A percentile compares a stretch with the other conserved stretches of the same genome.
phyloP scores from a whole-genome alignment of 2,888 invertebrate species.

The Cynaeus angustus region DNA sequence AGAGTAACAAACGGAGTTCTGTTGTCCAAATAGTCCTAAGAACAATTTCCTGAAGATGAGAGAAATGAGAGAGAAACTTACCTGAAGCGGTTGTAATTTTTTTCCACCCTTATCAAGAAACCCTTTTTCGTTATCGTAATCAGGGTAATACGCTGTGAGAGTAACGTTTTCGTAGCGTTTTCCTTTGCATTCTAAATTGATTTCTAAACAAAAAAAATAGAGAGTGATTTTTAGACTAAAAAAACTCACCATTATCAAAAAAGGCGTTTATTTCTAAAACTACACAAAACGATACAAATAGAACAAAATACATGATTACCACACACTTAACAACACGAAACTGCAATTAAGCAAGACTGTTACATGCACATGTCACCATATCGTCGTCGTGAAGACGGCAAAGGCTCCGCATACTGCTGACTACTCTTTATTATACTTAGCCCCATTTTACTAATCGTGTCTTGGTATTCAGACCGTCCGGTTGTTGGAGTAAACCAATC shows the following conservation, averaged over 20 bases:
- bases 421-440: constrained; percentile 76
- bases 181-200: constrained; percentile 69
- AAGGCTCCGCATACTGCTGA: constrained; percentile 78
- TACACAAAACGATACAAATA: constrained; percentile 12
- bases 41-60: constrained; percentile 19
- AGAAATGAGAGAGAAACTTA: constrained; percentile 56
- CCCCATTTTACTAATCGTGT: constrained; percentile 77
- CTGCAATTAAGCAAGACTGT: constrained; percentile 35
- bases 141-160: constrained; percentile 73
- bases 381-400: constrained; percentile 77
- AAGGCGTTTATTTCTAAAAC: constrained; percentile 4
- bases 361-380: constrained; percentile 75
- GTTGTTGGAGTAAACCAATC: constrained; percentile 75
- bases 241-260: constrained; percentile 39
- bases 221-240: constrained; percentile 7
- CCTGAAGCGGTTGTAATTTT: constrained; percentile 72
- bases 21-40: constrained; percentile 73
- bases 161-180: constrained; percentile 70
- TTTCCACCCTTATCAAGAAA: constrained; percentile 70
- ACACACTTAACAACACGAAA: constrained; percentile 12
- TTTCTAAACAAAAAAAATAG: too few species aligned
- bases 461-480: constrained; percentile 78
- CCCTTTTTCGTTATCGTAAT: constrained; percentile 69
- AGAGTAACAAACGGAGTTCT: constrained; percentile 72
- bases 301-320: constrained; percentile 22